A percentile compares a stretch with the other conserved stretches of the same genome.
Evolutionary conservation across 1,140 invertebrate species (phyloP).

Genomic region (Cydia strobilella): DNA sequence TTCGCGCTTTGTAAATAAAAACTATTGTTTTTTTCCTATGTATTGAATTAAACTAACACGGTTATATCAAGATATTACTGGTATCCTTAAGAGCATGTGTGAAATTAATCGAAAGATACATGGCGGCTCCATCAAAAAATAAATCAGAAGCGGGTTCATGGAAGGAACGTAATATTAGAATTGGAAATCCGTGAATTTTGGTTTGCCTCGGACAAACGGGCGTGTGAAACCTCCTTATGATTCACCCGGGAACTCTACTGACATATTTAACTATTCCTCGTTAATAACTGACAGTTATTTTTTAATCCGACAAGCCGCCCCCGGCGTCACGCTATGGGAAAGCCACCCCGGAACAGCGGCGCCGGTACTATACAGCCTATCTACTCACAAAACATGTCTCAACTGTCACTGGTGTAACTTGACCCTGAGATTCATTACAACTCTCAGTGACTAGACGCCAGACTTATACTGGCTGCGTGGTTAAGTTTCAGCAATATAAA

Average conservation of each 20-base stretch:
- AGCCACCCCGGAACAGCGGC: conserved; percentile 33
- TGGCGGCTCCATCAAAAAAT: too few species aligned
- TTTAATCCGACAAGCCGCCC: conserved; percentile 35
- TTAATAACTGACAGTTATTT: conserved; percentile 25
- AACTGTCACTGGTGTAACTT: background rate
- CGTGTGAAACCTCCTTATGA: background rate
- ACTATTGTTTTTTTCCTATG: conserved; percentile 16
- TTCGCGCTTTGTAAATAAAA: conserved; percentile 12
- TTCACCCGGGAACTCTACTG: conserved; percentile 23
- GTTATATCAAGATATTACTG: background rate
- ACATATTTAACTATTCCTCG: conserved; percentile 20
- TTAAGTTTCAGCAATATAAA: background rate
- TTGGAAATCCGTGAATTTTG: too few species aligned
- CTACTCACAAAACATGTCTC: background rate
- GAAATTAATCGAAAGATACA: too few species aligned
- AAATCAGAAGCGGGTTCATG: too few species aligned
- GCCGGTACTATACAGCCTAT: conserved; percentile 28
- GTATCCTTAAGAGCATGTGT: too few species aligned
- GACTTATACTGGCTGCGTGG: background rate
- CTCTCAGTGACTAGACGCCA: background rate
- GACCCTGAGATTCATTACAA: background rate
- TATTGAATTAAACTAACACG: background rate
- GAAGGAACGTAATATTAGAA: too few species aligned
- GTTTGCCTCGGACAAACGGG: too few species aligned
- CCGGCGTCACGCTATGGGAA: conserved; percentile 34